Base-by-base conservation (phyloP, 1,140 invertebrate species). In the Copidosoma floridanum region DNA sequence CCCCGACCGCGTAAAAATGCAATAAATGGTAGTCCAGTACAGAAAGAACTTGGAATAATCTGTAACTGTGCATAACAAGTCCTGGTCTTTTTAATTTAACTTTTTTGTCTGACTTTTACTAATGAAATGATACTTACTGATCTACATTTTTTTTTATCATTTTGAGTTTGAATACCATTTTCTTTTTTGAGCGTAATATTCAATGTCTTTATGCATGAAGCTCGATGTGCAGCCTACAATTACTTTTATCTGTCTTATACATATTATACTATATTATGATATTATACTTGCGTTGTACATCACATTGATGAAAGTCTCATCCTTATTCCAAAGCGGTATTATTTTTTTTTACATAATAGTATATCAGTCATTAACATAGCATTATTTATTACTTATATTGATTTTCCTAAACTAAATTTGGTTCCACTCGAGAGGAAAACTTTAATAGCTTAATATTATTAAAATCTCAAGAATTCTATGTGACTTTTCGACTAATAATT, bases 191-290 rank as follows among this genome's bases (percentile, higher is more conserved):
- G 74, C 75, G 70, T 77, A n/a, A n/a, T 78, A 69, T 77, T 80
- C 69, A 77, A 73, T 80, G 77, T 79, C 70, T 77, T 75, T 75
- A 70, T 80, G 78, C 78, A 80, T 80, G 78, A 72, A 75, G 74
- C 77, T 80, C 77, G 71, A 78, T 79, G 77, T 79, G 75, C 78
- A 79, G 77, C 75, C n/a, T 73, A 71, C 76, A 78, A 57, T 77
- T 71, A 77, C 65, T 77, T 71, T 70, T 75, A 72, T 73, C 70
- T 74, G 71, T 74, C 68, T 71, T 71, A 73, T 70, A 72, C 60
- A 65, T 68, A 54, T 51, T 56, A 56, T 47, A 55, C 37, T 55
- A 55, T 69, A 61, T 65, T 64, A 46, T 63, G n/a, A n/a, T 53
- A 48, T 57, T 54, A 56, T 56, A 56, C 40, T n/a, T n/a, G 46